Base-by-base conservation (phyloP, 2,888 invertebrate genomes). In the Resseliella maxima region DNA sequence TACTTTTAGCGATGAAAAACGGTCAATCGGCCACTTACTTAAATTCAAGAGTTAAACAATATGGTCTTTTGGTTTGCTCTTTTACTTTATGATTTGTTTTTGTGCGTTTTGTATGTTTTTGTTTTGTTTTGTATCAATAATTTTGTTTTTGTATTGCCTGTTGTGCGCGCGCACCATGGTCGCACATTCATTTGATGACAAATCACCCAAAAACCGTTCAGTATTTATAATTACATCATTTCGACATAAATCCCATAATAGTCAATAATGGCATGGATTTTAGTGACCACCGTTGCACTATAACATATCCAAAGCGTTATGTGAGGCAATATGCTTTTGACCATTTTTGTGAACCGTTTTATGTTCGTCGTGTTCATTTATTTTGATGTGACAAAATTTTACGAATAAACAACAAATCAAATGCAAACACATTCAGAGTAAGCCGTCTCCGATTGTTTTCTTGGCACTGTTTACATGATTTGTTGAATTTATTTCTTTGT, bases 351-450 rank as follows among this genome's bases (percentile, higher is more conserved):
- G 31, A 15, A 6, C 5, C 6, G 59, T 41, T 5, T n/a, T n/a
- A n/a, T n/a, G 41, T 41, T 5, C 41, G 41, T 12, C 12, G 41
- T 41, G 5, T 5, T 41, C 5, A 41, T 8, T 12, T 5, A 41
- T 8, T 18, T 50, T 18, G n/a, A 72, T 72, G 72, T 72, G 72
- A 72, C 72, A 27, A 72, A 27, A 72, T 72, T 72, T 72, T 72
- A 83, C 6, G 83, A 83, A 38, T 24, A 83, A 83, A 83, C 83
- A 83, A 83, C 36, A 83, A 83, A 38, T 83, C 83, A 83, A 59
- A n/a, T 24, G 24, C 59, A 24, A 24, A 59, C 72, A n/a, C 35
- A 35, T 35, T 35, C 15, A 31, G n/a, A n/a, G n/a, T n/a, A 72
- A 72, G 72, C 31, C 72, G 24, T 31, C 12, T 72, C 72, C 21